A percentile compares a stretch with the other conserved stretches of the same genome.
Evolutionary conservation across 2,888 invertebrate genomes (phyloP).

Genomic region (Ganaspis brasiliensis): DNA sequence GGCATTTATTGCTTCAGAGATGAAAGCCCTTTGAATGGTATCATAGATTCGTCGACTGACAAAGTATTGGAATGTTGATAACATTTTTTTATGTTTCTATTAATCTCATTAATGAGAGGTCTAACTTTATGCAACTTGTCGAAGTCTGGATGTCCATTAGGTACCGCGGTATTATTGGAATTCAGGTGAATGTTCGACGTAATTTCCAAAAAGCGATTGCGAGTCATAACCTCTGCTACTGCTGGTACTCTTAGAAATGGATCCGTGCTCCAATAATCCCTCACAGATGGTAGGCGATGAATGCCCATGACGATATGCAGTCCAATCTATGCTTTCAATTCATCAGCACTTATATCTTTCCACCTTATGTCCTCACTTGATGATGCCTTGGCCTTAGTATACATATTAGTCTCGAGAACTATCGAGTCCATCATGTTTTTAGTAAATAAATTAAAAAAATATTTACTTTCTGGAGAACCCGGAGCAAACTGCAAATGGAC

Average conservation of each 20-base stretch:
- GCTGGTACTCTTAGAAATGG: conserved; percentile 39
- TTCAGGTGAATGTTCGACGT: conserved; percentile 27
- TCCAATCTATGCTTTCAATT: conserved; percentile 42
- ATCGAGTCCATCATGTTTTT: conserved; percentile 20
- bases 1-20: conserved; percentile 51
- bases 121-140: conserved; percentile 51
- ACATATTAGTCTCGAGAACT: conserved; percentile 53
- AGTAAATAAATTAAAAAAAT: conserved; percentile 22
- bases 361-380: conserved; percentile 11
- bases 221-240: conserved; percentile 46
- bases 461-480: too few species aligned
- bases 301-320: conserved; percentile 48
- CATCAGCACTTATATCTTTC: conserved; percentile 39
- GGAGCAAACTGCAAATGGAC: conserved; percentile 26
- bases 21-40: conserved; percentile 49
- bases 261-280: conserved; percentile 44
- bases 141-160: conserved; percentile 40
- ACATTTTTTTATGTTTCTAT: conserved; percentile 22
- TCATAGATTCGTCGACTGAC: conserved; percentile 50
- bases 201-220: conserved; percentile 46
- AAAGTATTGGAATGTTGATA: conserved; percentile 45
- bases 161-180: conserved; percentile 25
- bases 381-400: conserved; percentile 39
- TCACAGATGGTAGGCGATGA: conserved; percentile 35
- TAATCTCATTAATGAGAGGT: conserved; percentile 45